These are phyloP conservation scores for Bothrops jararaca DNA, from an alignment of 2,113 vertebrate genomes.

Conservation along the genomic window DNA sequence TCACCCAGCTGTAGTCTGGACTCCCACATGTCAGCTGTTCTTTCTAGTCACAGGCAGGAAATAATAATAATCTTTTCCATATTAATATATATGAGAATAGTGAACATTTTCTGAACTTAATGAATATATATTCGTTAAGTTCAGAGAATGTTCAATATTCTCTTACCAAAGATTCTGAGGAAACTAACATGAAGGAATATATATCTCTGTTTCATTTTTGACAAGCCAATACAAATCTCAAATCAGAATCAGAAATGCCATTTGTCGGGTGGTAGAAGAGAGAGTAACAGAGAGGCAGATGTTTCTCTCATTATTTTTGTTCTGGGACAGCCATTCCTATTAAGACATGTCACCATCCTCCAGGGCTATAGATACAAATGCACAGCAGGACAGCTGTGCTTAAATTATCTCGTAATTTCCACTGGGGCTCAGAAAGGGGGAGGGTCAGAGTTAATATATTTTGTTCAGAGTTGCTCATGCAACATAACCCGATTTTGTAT, in stretches of 20 bases:
- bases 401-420: conserved; percentile 37
- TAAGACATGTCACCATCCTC: conserved; percentile 20
- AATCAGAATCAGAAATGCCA: conserved; percentile 40
- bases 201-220: conserved; percentile 25
- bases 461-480: conserved; percentile 20
- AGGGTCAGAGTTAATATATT: not conserved
- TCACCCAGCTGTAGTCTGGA: conserved; percentile 69
- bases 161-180: conserved; percentile 18
- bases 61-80: conserved; percentile 45
- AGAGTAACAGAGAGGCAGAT: conserved; percentile 53
- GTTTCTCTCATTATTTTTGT: conserved; percentile 54
- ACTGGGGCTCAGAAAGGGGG: not conserved
- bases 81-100: not conserved
- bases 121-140: not conserved
- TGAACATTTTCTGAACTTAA: too few species aligned
- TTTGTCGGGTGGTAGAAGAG: conserved; percentile 35
- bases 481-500: conserved; percentile 26
- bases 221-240: conserved; percentile 23
- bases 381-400: conserved; percentile 41
- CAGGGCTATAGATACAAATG: conserved; percentile 33
- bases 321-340: conserved; percentile 38
- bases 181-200: not conserved
- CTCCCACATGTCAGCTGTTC: conserved; percentile 69
- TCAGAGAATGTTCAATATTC: conserved; percentile 18
- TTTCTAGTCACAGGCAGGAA: conserved; percentile 64